Base-by-base conservation (phyloP, 2,797 vertebrate genomes). In the Schizopygopsis malacanthus region DNA sequence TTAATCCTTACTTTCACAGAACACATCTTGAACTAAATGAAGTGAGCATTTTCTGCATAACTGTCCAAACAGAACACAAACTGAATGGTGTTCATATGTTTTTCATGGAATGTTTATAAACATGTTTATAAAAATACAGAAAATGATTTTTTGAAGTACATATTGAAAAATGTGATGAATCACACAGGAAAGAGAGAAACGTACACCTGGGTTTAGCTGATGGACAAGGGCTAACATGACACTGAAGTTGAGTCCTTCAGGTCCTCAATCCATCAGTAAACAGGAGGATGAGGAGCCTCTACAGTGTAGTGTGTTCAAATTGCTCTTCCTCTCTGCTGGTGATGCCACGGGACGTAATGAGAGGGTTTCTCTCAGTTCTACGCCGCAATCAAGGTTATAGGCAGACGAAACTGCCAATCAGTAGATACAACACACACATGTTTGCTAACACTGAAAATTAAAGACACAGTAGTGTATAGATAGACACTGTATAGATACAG, bases 291-390 rank as follows among this genome's bases (percentile, higher is more conserved):
- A 83, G 69, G 81, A 80, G 70, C 50, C n/a, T 47, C 33, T 82
- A 86, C 67, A 84, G 50, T 86, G 67, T 81, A 72, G 72, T 84
- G 81, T 43, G 41, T 7, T 18, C 72, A 84, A 84, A 80, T 87
- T 73, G 70, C 33, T 83, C 70, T 65, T 80, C 80, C 59, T 81
- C 83, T 73, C 84, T 59, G 81, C 72, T 82, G 67, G 71, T 83
- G 80, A 85, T 33, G 65, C 33, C 10, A 63, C 6, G 5, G 6
- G 4, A 41, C 8, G 39, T 39, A 84, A 85, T 63, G 63, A 50
- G 56, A 61, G 54, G 54, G 15, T 45, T 59, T 82, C 70, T 82
- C 28, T 63, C 12, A 82, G 50, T 52, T 79, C 39, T 56, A 41
- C 8, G 4, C 12, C 25, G 4, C 54, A 73, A 81, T 77, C 85